Evolutionary conservation across 2,797 vertebrate genomes (phyloP).

Genomic region (Sebastes cheni): DNA sequence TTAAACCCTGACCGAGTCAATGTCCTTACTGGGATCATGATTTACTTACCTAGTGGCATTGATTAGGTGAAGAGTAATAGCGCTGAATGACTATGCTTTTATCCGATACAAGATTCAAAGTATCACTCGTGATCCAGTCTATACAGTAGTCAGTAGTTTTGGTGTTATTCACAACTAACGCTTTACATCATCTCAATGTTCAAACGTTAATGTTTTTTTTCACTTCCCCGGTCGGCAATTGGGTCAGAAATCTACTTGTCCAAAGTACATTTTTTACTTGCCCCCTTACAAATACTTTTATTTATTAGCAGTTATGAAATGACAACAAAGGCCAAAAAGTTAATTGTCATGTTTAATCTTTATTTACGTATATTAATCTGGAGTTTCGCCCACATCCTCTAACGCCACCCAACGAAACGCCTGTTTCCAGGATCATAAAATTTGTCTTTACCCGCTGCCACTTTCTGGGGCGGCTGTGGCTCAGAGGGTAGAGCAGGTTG

Average conservation of each 20-base stretch:
- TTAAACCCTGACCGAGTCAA: conserved; percentile 51
- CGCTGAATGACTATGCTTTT: conserved; percentile 27
- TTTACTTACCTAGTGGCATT: conserved; percentile 51
- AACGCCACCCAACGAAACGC: no score
- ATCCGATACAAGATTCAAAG: neutral
- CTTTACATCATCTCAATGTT: neutral
- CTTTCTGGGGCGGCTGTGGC: no score
- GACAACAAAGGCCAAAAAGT: no score
- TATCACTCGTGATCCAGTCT: neutral
- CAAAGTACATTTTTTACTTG: no score
- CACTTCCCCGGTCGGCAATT: no score
- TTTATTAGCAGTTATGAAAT: no score
- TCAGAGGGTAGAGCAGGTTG: no score
- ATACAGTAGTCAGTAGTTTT: neutral
- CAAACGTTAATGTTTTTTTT: no score
- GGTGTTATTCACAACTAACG: neutral
- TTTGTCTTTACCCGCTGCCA: neutral
- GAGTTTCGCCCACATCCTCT: no score
- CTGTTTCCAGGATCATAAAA: neutral
- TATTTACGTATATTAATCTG: no score
- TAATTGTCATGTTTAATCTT: neutral
- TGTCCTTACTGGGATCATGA: conserved; percentile 44
- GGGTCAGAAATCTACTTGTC: no score
- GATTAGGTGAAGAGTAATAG: conserved; percentile 38
- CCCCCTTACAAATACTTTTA: no score